phyloP scores from a whole-genome alignment of 2,888 invertebrate species.

The Eupithecia centaureata region DNA sequence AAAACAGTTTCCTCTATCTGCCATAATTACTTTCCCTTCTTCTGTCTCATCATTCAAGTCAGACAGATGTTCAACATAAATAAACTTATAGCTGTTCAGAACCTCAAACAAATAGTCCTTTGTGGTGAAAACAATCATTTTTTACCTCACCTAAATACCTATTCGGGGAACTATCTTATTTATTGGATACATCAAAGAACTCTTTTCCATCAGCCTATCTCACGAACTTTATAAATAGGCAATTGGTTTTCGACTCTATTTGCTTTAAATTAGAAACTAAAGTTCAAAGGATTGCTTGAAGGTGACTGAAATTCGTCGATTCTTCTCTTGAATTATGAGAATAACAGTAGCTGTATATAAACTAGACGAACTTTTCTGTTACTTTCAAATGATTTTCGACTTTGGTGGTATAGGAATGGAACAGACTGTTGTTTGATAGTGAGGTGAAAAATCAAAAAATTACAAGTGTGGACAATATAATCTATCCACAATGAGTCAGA shows the following conservation, averaged over 20 bases:
- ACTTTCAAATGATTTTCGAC: conserved; percentile 10
- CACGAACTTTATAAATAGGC: background rate
- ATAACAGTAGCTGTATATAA: background rate
- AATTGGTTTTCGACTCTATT: conserved; percentile 18
- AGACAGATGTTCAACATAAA: conserved; percentile 9
- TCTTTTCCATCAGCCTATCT: conserved; percentile 16
- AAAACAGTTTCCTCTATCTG: too few species aligned
- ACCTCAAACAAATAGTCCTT: conserved; percentile 24
- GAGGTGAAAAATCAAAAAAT: conserved; percentile 1
- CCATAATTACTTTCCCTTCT: background rate
- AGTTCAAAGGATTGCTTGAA: background rate
- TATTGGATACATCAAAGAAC: conserved; percentile 43
- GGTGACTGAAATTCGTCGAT: background rate
- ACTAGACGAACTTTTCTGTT: background rate
- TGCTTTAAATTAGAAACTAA: background rate
- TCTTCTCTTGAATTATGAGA: background rate
- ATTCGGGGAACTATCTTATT: conserved; percentile 36
- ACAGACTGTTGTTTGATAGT: background rate
- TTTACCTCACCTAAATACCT: conserved; percentile 35
- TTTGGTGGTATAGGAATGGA: background rate
- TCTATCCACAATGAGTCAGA: conserved; percentile 30
- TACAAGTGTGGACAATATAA: conserved; percentile 34
- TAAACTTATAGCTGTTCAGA: conserved; percentile 2
- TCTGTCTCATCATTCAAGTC: background rate
- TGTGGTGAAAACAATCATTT: conserved; percentile 39